Evolutionary conservation across 2,797 vertebrate species (phyloP).

Genomic region (Neosilurus mollespiculum): DNA sequence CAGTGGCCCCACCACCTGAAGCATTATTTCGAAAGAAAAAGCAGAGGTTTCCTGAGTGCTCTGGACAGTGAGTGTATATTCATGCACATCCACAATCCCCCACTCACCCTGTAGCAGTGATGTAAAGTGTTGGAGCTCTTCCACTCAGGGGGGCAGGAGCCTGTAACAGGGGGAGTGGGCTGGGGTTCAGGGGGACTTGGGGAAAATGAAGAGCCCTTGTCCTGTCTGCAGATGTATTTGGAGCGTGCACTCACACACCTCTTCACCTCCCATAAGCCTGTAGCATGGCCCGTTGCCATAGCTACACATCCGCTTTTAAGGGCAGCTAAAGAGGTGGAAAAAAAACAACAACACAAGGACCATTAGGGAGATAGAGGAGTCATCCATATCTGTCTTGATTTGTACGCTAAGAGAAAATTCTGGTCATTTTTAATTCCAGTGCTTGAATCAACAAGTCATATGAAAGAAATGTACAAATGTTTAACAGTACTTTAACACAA

Average conservation of each 20-base stretch:
- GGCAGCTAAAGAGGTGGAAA: conserved; percentile 63
- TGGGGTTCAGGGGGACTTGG: conserved; percentile 78
- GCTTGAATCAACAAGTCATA: neutral
- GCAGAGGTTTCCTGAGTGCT: no score
- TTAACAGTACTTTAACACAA: neutral
- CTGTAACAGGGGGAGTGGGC: conserved; percentile 86
- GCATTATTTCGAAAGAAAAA: no score
- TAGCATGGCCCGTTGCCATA: conserved; percentile 83
- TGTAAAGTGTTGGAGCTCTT: conserved; percentile 80
- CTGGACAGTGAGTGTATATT: neutral
- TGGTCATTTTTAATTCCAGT: neutral
- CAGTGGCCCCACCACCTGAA: no score
- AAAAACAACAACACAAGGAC: neutral
- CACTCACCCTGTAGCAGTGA: conserved; percentile 90
- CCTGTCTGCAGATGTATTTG: conserved; percentile 93
- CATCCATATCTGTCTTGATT: neutral
- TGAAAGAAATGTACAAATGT: neutral
- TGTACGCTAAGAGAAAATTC: neutral
- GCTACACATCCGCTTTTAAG: conserved; percentile 82
- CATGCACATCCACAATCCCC: neutral
- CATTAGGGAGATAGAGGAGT: neutral
- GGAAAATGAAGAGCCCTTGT: conserved; percentile 78
- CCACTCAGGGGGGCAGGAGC: conserved; percentile 84
- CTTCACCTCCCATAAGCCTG: conserved; percentile 94
- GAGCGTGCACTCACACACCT: conserved; percentile 82